Evolutionary conservation across 2,113 vertebrate genomes (phyloP).

Genomic region (Oceanodroma tethys): DNA sequence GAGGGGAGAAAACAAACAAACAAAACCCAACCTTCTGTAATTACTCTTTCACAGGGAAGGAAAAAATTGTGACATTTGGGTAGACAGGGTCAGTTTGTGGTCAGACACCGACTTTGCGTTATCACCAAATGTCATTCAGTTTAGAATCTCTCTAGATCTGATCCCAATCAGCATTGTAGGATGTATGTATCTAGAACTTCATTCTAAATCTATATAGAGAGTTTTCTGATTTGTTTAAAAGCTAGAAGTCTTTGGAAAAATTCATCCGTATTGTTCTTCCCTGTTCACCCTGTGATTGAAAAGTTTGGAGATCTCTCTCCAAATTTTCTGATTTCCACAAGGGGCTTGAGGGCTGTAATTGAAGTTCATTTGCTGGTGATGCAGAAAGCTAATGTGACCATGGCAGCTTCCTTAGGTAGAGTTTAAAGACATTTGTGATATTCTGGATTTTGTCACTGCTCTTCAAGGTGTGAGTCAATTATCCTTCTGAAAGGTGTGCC

Average conservation of each 20-base stretch:
- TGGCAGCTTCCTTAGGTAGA: not conserved
- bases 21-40: not conserved
- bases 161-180: not conserved
- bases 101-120: not conserved
- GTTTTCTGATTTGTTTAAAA: not conserved
- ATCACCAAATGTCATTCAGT: not conserved
- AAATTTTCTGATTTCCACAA: not conserved
- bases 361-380: not conserved
- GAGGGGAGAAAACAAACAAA: accelerated
- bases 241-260: not conserved
- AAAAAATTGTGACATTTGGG: not conserved
- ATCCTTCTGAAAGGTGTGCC: not conserved
- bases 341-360: not conserved
- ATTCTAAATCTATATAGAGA: not conserved
- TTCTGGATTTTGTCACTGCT: not conserved
- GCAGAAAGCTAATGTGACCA: not conserved
- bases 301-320: not conserved
- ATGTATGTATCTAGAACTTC: not conserved
- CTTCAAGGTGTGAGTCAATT: not conserved
- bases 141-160: not conserved
- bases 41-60: not conserved
- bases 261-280: not conserved
- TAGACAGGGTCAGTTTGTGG: not conserved
- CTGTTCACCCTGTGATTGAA: not conserved
- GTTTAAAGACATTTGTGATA: not conserved